Evolutionary conservation across 2,113 vertebrate genomes (phyloP).

Genomic region (Sisor rabdophorus): DNA sequence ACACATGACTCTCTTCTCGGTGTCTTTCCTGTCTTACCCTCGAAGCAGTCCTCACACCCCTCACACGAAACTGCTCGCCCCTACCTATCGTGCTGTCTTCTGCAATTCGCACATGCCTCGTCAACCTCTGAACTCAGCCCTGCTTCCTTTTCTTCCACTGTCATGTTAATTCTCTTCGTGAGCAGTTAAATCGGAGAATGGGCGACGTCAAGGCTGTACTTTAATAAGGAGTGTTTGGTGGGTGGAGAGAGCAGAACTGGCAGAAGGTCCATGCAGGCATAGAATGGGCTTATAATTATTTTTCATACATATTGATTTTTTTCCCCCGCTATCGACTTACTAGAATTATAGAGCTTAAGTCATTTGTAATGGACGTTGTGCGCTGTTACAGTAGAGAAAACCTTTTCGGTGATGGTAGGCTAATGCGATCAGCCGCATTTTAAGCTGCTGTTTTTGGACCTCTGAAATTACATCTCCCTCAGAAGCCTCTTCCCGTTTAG

Average conservation of each 20-base stretch:
- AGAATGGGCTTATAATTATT: slow-evolving; percentile 72
- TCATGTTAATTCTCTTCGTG: slow-evolving; percentile 65
- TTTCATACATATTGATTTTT: slow-evolving; percentile 75
- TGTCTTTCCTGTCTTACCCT: slow-evolving; percentile 8
- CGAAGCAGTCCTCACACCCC: slow-evolving; percentile 2
- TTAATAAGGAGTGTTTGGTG: slow-evolving; percentile 54
- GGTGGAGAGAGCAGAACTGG: slow-evolving; percentile 39
- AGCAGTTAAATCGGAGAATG: slow-evolving; percentile 62
- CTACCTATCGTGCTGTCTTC: slow-evolving; percentile 50
- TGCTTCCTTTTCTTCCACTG: slow-evolving; percentile 9
- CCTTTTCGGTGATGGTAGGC: slow-evolving; percentile 76
- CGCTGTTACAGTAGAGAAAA: slow-evolving; percentile 82
- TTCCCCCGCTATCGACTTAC: slow-evolving; percentile 78
- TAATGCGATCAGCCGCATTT: slow-evolving; percentile 82
- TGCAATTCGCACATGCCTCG: slow-evolving; percentile 55
- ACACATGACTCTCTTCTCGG: slow-evolving; percentile 10
- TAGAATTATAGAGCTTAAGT: slow-evolving; percentile 72
- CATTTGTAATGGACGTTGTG: slow-evolving; percentile 82
- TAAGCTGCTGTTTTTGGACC: slow-evolving; percentile 67
- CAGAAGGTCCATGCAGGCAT: slow-evolving; percentile 4
- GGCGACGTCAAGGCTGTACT: slow-evolving; percentile 66
- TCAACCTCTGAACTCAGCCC: slow-evolving; percentile 55
- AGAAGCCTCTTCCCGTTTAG: slow-evolving; percentile 62
- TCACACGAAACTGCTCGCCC: slow-evolving; percentile 26
- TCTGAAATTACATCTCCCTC: slow-evolving; percentile 75